These are phyloP conservation scores for Eutrigla gurnardus DNA, from an alignment of 2,797 vertebrate species.

Conservation along the genomic window DNA sequence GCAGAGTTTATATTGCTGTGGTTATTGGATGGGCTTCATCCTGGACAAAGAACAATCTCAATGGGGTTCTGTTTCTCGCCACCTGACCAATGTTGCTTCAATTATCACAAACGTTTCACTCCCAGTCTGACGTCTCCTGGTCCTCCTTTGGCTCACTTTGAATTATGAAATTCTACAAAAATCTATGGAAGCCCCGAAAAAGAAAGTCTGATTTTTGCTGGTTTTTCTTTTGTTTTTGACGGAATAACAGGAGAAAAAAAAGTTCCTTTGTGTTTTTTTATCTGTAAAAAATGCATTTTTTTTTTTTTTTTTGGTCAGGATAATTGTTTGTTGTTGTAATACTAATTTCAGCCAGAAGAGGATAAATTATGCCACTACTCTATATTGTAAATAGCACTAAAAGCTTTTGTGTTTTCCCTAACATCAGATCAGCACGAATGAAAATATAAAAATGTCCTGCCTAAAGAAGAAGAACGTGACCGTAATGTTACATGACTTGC, in stretches of 20 bases:
- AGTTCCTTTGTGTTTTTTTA: neutral
- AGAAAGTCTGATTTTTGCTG: no score
- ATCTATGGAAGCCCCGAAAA: neutral
- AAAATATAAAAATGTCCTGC: neutral
- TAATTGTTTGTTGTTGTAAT: neutral
- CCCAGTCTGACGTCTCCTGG: neutral
- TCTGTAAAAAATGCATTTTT: neutral
- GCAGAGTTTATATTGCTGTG: neutral
- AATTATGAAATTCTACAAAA: neutral
- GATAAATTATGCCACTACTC: neutral
- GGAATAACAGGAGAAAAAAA: neutral
- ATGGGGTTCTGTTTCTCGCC: neutral
- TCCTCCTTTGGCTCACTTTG: constrained; percentile 6
- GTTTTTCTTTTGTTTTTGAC: neutral
- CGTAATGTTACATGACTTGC: neutral
- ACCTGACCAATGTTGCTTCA: neutral
- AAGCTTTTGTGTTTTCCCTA: neutral
- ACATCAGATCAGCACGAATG: neutral
- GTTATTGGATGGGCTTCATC: neutral
- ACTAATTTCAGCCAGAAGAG: no score
- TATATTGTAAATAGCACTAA: neutral
- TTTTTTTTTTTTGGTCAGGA: neutral
- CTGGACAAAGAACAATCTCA: neutral
- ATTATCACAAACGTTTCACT: neutral
- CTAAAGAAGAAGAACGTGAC: neutral